Conservation (phyloP, 2,113 vertebrate species). For the Axis porcinus region DNA sequence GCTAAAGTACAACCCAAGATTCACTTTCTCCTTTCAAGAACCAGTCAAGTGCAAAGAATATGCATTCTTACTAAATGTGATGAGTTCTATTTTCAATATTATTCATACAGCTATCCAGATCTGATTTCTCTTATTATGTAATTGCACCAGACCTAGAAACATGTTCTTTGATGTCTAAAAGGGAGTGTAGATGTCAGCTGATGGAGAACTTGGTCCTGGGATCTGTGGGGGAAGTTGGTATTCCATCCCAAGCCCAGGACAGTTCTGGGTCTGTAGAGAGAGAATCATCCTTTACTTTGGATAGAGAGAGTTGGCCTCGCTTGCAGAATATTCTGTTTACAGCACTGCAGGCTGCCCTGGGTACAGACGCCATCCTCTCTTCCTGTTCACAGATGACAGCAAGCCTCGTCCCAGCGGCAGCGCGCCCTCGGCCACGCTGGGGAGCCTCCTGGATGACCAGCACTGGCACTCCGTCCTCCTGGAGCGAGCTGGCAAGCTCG, state of each 20-base stretch:
- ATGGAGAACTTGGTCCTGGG: not conserved
- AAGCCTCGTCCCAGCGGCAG: conserved; percentile 85
- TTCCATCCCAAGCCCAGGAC: not conserved
- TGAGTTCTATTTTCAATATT: not conserved
- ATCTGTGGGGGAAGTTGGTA: not conserved
- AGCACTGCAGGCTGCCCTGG: not conserved
- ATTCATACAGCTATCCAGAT: not conserved
- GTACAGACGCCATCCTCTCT: not conserved
- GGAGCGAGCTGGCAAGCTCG: conserved; percentile 95
- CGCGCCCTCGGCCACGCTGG: conserved; percentile 85
- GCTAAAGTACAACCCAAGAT: not conserved
- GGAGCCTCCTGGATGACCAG: conserved; percentile 96
- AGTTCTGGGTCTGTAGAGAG: fast-evolving
- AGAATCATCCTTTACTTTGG: not conserved
- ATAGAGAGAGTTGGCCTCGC: not conserved
- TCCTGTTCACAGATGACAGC: conserved; percentile 86
- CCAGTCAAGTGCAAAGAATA: not conserved
- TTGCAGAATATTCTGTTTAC: fast-evolving
- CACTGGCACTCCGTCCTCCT: conserved; percentile 97
- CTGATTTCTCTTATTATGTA: not conserved
- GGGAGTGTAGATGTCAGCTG: fast-evolving
- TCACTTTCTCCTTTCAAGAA: not conserved
- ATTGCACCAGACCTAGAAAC: not conserved
- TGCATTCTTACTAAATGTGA: not conserved
- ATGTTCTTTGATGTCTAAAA: not conserved